These are phyloP conservation scores for Labia minor DNA, from an alignment of 2,888 invertebrate species.

Conservation along the genomic window DNA sequence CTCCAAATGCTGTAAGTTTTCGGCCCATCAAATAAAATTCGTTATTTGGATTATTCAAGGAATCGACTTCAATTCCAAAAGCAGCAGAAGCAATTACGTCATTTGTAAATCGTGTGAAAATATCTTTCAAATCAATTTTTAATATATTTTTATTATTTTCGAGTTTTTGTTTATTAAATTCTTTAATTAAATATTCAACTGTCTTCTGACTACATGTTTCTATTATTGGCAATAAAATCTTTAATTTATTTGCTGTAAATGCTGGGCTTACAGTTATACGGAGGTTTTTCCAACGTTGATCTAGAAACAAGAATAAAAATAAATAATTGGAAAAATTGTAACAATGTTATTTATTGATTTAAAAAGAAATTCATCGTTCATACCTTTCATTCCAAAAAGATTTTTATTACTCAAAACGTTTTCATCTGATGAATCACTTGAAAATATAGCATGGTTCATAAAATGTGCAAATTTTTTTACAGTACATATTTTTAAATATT, in stretches of 20 bases:
- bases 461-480: slow-evolving; percentile 20
- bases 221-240: slow-evolving; percentile 21
- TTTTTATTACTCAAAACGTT: slow-evolving; percentile 14
- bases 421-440: not conserved
- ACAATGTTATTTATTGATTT: no score
- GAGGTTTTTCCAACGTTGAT: slow-evolving; percentile 23
- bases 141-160: not conserved
- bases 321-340: no score
- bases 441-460: slow-evolving; percentile 9
- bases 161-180: not conserved
- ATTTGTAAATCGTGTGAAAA: slow-evolving; percentile 44
- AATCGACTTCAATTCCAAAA: slow-evolving; percentile 46
- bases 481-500: slow-evolving; percentile 13
- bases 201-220: slow-evolving; percentile 19
- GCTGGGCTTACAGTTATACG: slow-evolving; percentile 22
- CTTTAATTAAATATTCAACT: slow-evolving; percentile 18
- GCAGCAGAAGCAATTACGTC: slow-evolving; percentile 49
- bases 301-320: no score
- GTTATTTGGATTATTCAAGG: slow-evolving; percentile 42
- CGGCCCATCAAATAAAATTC: slow-evolving; percentile 40
- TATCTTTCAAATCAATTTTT: slow-evolving; percentile 38
- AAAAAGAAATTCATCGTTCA: no score
- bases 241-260: slow-evolving; percentile 24
- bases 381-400: slow-evolving; percentile 18
- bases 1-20: no score